Base-by-base conservation (phyloP, 2,888 invertebrate species). In the Acanthosoma haemorrhoidale region DNA sequence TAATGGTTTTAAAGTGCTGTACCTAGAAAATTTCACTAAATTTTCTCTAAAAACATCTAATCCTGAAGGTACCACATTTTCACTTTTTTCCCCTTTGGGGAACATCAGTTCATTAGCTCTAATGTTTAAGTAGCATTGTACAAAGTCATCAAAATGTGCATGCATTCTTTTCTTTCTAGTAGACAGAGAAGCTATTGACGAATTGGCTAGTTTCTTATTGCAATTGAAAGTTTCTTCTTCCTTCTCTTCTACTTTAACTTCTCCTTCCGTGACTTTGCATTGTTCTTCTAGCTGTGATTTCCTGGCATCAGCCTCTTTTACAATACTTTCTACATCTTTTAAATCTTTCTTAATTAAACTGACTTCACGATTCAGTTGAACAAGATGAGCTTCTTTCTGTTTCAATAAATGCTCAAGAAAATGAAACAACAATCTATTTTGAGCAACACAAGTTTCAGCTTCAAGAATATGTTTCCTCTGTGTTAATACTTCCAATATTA, bases 141-240 rank as follows among this genome's bases (percentile, higher is more conserved):
- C 90, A 78, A 95, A 89, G 80, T 94, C 94, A 72, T 93, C 92
- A 80, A 94, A 94, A 81, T 95, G 93, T 4, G 88, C 87, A 76
- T 89, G 87, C 84, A 95, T 88, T 15, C 92, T 83, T 70, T 89
- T 83, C 78, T 91, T 85, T 29, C 92, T 82, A 21, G 87, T 82
- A 0, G 89, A 87, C 31, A 92, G 80, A 0, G 87, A 85, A 0
- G 82, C 80, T 5, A 77, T 74, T 16, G 76, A 76, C 63, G 76
- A 74, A 36, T 78, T 77, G 43, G 75, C 73, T 18, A 74, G 69
- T 71, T 76, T 77, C 60, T 76, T 76, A 36, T 72, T 75, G 32
- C 76, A 76, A 41, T 76, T 76, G 68, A 77, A 76, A 13, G 74
- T 75, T 73, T 77, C 77, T 16, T 67, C 74, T 72, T 64, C 69